Evolutionary conservation across 2,797 vertebrate genomes (phyloP).

Genomic region (Silurus aristotelis): DNA sequence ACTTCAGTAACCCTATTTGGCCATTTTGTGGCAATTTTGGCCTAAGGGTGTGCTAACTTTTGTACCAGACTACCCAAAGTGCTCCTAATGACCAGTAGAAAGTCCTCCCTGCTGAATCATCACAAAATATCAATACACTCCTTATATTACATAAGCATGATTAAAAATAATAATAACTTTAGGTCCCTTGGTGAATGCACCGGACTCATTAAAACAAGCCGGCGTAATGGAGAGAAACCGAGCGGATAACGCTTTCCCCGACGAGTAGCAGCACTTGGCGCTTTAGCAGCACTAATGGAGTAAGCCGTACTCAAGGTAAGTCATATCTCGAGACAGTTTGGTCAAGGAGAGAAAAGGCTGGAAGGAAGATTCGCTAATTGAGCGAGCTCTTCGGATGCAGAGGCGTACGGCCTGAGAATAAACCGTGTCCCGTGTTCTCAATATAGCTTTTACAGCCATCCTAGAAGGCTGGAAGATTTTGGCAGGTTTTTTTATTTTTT

Average conservation of each 20-base stretch:
- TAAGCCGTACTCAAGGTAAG: conserved; percentile 7
- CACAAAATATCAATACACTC: background rate
- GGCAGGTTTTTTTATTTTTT: background rate
- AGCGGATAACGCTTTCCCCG: conserved; percentile 29
- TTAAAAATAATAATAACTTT: conserved; percentile 6
- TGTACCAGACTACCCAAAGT: background rate
- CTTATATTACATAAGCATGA: background rate
- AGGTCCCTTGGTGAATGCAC: background rate
- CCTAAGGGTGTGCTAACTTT: background rate
- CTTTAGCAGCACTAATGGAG: conserved; percentile 27
- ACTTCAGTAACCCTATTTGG: background rate
- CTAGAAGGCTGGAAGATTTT: conserved; percentile 14
- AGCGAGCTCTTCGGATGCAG: conserved; percentile 17
- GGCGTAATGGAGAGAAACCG: conserved; percentile 30
- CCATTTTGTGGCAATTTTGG: background rate
- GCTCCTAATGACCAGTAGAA: background rate
- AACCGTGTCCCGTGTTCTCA: background rate
- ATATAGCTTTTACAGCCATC: conserved; percentile 9
- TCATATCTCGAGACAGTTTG: background rate
- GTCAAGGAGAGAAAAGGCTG: conserved; percentile 13
- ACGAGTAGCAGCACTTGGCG: conserved; percentile 25
- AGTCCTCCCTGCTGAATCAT: background rate
- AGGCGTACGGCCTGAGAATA: conserved; percentile 23
- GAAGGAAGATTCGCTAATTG: conserved; percentile 35
- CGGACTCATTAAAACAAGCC: conserved; percentile 10